A percentile compares a stretch with the other conserved stretches of the same genome.
Conservation (phyloP, 2,113 vertebrate genomes). For the Eudyptes chrysolophus region DNA sequence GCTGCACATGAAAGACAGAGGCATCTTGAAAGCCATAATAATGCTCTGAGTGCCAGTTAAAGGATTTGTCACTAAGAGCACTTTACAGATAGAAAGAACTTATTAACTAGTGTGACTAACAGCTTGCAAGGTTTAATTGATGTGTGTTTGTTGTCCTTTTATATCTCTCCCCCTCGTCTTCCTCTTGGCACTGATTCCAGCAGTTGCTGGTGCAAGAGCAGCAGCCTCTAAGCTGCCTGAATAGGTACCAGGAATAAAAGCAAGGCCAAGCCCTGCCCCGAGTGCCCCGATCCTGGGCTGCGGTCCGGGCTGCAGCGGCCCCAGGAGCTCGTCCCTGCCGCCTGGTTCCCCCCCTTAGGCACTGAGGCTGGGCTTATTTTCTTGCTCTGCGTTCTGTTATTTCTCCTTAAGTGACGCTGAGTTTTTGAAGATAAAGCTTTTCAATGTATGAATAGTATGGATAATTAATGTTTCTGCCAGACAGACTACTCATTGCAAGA, state of each 20-base stretch:
- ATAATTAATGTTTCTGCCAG: constrained; percentile 79
- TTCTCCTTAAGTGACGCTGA: background rate
- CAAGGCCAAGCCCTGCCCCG: background rate
- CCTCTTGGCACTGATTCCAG: constrained; percentile 28
- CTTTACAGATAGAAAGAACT: constrained; percentile 64
- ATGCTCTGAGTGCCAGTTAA: constrained; percentile 55
- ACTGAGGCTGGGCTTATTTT: background rate
- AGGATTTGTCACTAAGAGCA: constrained; percentile 64
- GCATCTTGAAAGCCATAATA: constrained; percentile 64
- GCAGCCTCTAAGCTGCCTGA: background rate
- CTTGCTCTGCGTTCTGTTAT: constrained; percentile 15
- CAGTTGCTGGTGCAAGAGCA: background rate
- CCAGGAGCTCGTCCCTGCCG: background rate
- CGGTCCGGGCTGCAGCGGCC: accelerated
- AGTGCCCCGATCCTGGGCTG: background rate
- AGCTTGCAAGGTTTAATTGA: constrained; percentile 66
- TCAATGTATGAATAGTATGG: constrained; percentile 64
- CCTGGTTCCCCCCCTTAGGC: background rate
- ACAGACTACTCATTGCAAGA: constrained; percentile 72
- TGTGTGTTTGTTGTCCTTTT: constrained; percentile 63
- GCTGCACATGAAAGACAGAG: constrained; percentile 67
- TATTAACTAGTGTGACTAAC: constrained; percentile 65
- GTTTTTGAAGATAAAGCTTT: constrained; percentile 57
- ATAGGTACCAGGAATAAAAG: background rate
- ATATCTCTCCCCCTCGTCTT: constrained; percentile 48